Evolutionary conservation across 2,888 invertebrate species (phyloP), one percentile per base, ranked within the genome.

Genomic region (Thecophora atra): DNA sequence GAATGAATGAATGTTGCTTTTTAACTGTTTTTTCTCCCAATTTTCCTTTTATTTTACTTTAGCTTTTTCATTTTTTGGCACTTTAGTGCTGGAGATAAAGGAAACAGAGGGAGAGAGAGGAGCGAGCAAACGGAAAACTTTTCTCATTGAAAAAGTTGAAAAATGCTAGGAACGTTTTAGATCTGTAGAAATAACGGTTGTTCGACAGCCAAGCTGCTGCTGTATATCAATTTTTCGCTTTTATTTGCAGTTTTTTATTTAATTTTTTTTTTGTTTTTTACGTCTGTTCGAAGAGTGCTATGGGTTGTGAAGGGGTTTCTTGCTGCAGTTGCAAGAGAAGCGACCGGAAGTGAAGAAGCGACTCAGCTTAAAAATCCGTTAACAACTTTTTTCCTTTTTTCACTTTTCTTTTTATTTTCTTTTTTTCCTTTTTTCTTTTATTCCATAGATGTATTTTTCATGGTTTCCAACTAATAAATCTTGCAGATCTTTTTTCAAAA

Each of bases 71-170:
- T 54, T 54, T 63, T 47, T 52, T 71, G 51, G 37, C 30, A 42
- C 19, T 64, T 64, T n/a, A 37, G 62, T 19, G 62, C 54, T 19
- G 21, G 0, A 13, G 21, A 54, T n/a, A n/a, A n/a, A n/a, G n/a
- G 54, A 5, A 24, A 54, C 1, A 54, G 21, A 8, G 54, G 8
- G 54, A 21, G 54, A 4, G 21, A n/a, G 54, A 54, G 54, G 5
- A 17, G 4, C n/a, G 21, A 17, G 8, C 15, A 5, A 24, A 24
- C 5, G 7, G 62, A 70, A 54, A 69, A 70, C 37, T 70, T 70
- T 63, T 70, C 63, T 70, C 70, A 70, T 70, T 70, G 70, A 70
- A 52, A 70, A 51, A 52, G 28, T 70, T 70, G 19, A 52, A 70
- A 62, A 54, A 54, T 54, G 37, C 67, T 37, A 54, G 54, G 28